Evolutionary conservation across 2,113 vertebrate genomes (phyloP).

Genomic region (Microtus richardsoni): DNA sequence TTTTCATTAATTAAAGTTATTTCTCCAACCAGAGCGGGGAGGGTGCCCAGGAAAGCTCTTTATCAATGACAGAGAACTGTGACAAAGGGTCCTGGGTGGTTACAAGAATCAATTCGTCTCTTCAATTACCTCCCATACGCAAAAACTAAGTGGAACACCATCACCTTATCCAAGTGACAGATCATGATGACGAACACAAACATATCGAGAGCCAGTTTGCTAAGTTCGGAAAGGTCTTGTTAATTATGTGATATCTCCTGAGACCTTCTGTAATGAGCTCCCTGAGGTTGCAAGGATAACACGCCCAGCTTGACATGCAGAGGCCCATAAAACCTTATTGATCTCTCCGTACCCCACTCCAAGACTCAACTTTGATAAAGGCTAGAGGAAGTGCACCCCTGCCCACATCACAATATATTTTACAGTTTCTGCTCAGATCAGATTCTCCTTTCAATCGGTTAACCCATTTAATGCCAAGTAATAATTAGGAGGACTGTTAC

Average conservation of each 20-base stretch:
- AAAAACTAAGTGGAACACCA: background rate
- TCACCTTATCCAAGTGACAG: background rate
- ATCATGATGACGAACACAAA: background rate
- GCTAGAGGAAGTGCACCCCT: background rate
- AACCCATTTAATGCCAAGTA: background rate
- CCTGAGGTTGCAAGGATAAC: background rate
- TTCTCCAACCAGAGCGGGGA: conserved; percentile 21
- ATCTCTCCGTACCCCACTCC: background rate
- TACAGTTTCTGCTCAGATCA: background rate
- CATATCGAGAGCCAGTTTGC: conserved; percentile 24
- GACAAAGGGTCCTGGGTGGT: background rate
- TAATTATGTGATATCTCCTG: conserved; percentile 19
- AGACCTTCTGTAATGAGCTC: conserved; percentile 46
- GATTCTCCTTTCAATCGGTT: background rate
- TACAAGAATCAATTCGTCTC: conserved; percentile 25
- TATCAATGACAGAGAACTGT: background rate
- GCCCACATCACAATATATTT: background rate
- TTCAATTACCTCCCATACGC: background rate
- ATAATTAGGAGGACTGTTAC: background rate
- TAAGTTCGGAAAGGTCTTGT: conserved; percentile 12
- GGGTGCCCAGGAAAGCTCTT: background rate
- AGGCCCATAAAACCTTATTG: background rate
- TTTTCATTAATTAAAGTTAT: conserved; percentile 48
- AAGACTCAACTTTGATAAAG: background rate
- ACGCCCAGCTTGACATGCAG: background rate